Base-by-base conservation (phyloP, 2,113 vertebrate genomes). In the Hypocryptadius cinnamomeus region DNA sequence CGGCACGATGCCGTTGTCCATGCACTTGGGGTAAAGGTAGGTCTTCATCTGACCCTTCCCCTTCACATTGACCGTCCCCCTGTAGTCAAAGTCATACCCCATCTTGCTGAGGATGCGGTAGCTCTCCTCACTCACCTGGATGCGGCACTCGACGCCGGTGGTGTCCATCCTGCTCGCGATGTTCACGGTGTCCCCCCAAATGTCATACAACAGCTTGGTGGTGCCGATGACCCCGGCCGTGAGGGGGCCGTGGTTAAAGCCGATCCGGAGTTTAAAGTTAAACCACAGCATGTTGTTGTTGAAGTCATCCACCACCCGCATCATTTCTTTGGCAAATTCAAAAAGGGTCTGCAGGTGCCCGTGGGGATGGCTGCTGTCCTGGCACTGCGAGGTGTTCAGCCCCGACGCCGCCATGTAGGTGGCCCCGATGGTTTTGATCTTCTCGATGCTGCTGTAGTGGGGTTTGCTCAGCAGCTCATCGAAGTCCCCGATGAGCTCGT, bases 21-120 rank as follows among this genome's bases (percentile, higher is more conserved):
- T 98, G 97, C 98, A 98, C 95, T 98, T 99, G 35, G 99, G 99
- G 96, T 98, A 99, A 10, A 99, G 98, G 97, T 99, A 99, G 96
- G 99, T 99, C 98, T 99, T 99, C 99, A 99, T 99, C 97, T 99
- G 99, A 63, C 99, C 99, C 70, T 99, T 99, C 28, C 99, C 99
- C 96, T 99, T 99, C 48, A 99, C 99, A 16, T 99, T 99, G 95
- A 99, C 99, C 0, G 99, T 99, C 87, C 99, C 99, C 71, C 99
- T 98, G 85, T 99, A 99, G 97, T 99, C 99, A 77, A 99, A 99
- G 92, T 99, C 98, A 17, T 99, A 98, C 60, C 99, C 98, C 99
- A 99, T 99, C 94, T 98, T 98, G 76, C 90, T 98, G 53, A 99
- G 98, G 93, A 98, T 97, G 5, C 98, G 97, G 84, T 99, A 99